Conservation (phyloP, 2,888 invertebrate genomes). For the Eurois occulta region DNA sequence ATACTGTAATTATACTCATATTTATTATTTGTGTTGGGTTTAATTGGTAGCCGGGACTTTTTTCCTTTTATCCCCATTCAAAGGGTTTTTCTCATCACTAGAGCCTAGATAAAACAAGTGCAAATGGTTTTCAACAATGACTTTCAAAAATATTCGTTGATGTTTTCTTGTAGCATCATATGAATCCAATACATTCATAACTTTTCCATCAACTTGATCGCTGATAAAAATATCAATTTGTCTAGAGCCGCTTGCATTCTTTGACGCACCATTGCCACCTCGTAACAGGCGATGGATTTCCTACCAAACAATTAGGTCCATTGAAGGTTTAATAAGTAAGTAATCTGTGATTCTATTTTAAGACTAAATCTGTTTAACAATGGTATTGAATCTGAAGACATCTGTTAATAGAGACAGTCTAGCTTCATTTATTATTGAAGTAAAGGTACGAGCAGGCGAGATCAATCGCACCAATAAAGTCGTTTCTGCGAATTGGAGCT, state of each 20-base stretch:
- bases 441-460: conserved; percentile 1
- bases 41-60: neutral
- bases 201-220: neutral
- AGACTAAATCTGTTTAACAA: neutral
- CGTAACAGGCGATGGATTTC: too few relatives aligned
- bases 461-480: conserved; percentile 18
- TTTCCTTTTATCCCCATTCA: neutral
- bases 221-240: neutral
- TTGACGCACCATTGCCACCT: neutral
- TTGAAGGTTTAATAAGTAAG: neutral
- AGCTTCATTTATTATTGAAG: conserved; percentile 19
- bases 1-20: conserved; percentile 40
- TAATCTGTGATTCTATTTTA: conserved; percentile 1
- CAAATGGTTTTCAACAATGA: neutral
- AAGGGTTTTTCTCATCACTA: neutral
- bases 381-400: conserved; percentile 3
- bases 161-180: neutral
- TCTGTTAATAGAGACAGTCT: conserved; percentile 4
- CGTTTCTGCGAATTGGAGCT: conserved; percentile 18
- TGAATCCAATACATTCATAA: neutral
- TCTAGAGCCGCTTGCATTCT: neutral
- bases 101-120: neutral
- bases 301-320: neutral
- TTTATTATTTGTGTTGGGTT: neutral
- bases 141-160: neutral